Evolutionary conservation across 2,113 vertebrate species (phyloP), one percentile per base, ranked within the genome.

Genomic region (Anarhynchus alexandrinus): DNA sequence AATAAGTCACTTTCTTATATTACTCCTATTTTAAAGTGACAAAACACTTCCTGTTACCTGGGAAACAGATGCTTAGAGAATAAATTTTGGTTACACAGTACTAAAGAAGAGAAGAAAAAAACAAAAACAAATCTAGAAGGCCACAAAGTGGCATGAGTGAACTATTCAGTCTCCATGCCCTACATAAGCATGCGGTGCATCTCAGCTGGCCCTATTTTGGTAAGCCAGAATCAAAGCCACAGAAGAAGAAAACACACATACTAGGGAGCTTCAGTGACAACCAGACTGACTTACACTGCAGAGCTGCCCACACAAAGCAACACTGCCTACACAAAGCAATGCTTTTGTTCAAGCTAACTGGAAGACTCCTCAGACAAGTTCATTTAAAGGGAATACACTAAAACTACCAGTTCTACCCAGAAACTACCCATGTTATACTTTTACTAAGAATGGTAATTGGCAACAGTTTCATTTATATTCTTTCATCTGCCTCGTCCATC

Each of bases 271-370:
- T 3, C 52, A 42, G 40, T 3, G n/a, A 67, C 29, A 15, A 29
- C 4, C 81, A 42, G 20, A 11, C 21, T 47, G 10, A 21, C 65
- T 13, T 1, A 10, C 14, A 12, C 12, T 17, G 15, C 17, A 42
- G 52, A 32, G 29, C 57, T 30, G 65, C 67, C 51, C 17, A 12
- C 6, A 36, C 16, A 49, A 30, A 34, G 54, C 54, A 27, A 8
- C 0, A 21, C 65, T 51, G 65, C 66, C 51, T 17, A 12, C 6
- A 36, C 16, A 47, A 30, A 34, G 54, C 54, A 30, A 8, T 0
- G 23, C 65, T 51, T 17, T 0, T 9, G 22, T 17, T 38, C 77
- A 32, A 1, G 0, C 15, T 13, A 23, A 17, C 49, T 1, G 4
- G n/a, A 55, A 58, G 4, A 30, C 9, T 57, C 5, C 36, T 25